Conservation (phyloP, 2,797 vertebrate genomes). For the Botia kubotai region DNA sequence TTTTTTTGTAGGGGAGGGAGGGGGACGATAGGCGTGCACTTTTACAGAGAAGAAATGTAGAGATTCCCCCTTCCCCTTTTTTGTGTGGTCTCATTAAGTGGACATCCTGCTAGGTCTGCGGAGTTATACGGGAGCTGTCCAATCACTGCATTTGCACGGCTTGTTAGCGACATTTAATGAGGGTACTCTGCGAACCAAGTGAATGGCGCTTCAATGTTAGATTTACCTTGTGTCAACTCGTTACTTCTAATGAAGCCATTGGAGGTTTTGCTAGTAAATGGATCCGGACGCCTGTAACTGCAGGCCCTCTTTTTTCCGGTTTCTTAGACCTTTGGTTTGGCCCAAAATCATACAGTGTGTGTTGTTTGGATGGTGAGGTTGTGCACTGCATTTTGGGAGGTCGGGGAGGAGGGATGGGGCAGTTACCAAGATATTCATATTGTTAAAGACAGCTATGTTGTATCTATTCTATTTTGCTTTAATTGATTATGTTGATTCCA, state of each 20-base stretch:
- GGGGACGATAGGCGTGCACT: constrained; percentile 64
- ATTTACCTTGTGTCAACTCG: constrained; percentile 98
- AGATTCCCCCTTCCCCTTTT: constrained; percentile 78
- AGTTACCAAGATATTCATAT: constrained; percentile 9
- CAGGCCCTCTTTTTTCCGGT: constrained; percentile 72
- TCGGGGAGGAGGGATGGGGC: not conserved
- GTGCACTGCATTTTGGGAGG: constrained; percentile 47
- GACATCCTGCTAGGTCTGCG: constrained; percentile 94
- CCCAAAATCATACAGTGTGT: constrained; percentile 59
- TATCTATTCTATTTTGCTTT: constrained; percentile 12
- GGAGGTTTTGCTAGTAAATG: constrained; percentile 82
- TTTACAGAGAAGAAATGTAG: constrained; percentile 60
- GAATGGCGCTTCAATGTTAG: constrained; percentile 91
- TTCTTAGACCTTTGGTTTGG: constrained; percentile 66
- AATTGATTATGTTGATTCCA: constrained; percentile 21
- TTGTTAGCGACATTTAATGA: constrained; percentile 99
- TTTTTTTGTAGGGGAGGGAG: constrained; percentile 3
- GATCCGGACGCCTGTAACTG: constrained; percentile 79
- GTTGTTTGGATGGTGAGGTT: constrained; percentile 46
- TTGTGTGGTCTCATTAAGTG: constrained; percentile 96
- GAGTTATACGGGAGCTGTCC: constrained; percentile 93
- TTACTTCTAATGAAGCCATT: constrained; percentile 96
- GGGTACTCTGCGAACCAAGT: constrained; percentile 88
- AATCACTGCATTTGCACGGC: constrained; percentile 97
- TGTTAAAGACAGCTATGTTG: not conserved